Percentiles rank a stretch among this genome's conserved stretches.
phyloP scores from a whole-genome alignment of 2,797 vertebrate species.

The Hydrophis major region DNA sequence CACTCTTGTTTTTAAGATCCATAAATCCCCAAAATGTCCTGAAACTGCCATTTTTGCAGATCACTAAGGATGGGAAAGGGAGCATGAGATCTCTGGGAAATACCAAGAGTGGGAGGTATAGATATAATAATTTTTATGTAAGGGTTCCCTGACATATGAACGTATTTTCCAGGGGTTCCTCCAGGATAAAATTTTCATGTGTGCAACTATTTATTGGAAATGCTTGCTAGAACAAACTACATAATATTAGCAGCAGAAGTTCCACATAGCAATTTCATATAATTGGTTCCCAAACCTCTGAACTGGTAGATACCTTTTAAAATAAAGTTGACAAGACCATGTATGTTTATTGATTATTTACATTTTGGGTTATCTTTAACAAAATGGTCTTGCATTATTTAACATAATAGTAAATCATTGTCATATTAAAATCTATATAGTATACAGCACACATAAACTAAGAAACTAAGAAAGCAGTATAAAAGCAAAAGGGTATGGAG shows the following conservation, averaged over 20 bases:
- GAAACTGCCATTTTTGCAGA: not conserved
- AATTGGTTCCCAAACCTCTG: slow-evolving; percentile 12
- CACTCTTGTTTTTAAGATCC: not conserved
- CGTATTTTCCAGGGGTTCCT: not conserved
- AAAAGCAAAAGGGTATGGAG: not conserved
- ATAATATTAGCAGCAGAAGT: slow-evolving; percentile 43
- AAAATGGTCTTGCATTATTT: slow-evolving; percentile 7
- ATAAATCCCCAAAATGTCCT: not conserved
- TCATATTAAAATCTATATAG: not conserved
- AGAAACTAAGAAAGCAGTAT: not conserved
- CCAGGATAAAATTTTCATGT: slow-evolving; percentile 27
- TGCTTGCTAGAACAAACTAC: slow-evolving; percentile 46
- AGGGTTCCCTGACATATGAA: not conserved
- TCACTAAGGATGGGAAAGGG: not conserved
- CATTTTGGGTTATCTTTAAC: slow-evolving; percentile 16
- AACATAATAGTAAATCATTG: not conserved
- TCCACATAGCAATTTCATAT: slow-evolving; percentile 34
- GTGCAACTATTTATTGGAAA: slow-evolving; percentile 31
- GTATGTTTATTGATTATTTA: not conserved
- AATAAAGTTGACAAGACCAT: not conserved
- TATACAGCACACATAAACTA: not conserved
- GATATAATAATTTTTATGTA: not conserved
- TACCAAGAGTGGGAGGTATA: not conserved
- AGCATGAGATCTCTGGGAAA: not conserved
- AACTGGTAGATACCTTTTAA: not conserved